phyloP scores from a whole-genome alignment of 2,113 vertebrate species.

The Pogona vitticeps region DNA sequence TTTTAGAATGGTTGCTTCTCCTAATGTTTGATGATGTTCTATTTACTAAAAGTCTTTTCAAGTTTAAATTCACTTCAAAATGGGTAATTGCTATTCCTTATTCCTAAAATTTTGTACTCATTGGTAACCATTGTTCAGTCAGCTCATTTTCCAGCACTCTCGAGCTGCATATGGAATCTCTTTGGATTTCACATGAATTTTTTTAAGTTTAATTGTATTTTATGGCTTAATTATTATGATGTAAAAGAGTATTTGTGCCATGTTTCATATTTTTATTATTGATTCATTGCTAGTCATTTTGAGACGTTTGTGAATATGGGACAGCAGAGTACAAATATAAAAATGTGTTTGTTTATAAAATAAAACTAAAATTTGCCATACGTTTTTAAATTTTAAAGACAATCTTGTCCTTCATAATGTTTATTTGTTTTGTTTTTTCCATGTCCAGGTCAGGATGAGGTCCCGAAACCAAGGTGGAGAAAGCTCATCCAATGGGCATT shows the following conservation, averaged over 20 bases:
- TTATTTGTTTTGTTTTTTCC: slow-evolving; percentile 31
- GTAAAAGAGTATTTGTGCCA: neutral
- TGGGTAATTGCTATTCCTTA: neutral
- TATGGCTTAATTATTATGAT: neutral
- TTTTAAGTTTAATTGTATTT: too few species aligned
- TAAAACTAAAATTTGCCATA: neutral
- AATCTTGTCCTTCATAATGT: neutral
- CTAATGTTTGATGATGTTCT: neutral
- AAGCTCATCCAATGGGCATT: slow-evolving; percentile 78
- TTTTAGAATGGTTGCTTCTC: neutral
- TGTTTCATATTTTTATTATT: neutral
- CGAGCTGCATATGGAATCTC: slow-evolving; percentile 14
- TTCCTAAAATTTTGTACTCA: neutral
- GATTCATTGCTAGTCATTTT: neutral
- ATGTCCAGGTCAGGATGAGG: slow-evolving; percentile 87
- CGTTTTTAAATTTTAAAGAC: neutral
- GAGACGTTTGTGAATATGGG: neutral
- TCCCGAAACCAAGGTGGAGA: slow-evolving; percentile 87
- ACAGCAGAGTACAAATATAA: neutral
- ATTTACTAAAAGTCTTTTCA: neutral
- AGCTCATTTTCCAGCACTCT: neutral
- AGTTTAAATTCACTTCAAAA: neutral
- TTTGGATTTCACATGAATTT: neutral
- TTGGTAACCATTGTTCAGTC: slow-evolving; percentile 27
- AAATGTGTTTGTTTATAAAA: neutral